phyloP scores from a whole-genome alignment of 2,113 vertebrate genomes.

The Ophiodon elongatus region DNA sequence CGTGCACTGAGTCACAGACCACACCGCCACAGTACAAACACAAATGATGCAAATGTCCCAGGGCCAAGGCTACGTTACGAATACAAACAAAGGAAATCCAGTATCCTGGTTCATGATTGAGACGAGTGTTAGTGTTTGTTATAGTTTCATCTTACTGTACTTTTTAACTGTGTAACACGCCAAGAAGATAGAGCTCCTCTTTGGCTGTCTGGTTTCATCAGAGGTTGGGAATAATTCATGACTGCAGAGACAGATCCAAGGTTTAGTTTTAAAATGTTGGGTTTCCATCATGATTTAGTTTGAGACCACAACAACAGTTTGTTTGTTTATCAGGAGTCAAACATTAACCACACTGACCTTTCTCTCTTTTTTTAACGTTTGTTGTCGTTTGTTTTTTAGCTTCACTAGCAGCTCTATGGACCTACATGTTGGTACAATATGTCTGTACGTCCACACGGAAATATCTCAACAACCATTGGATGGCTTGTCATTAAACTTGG shows the following conservation, averaged over 20 bases:
- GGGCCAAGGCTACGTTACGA: neutral
- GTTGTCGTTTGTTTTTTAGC: neutral
- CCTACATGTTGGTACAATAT: rapidly evolving
- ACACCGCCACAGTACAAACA: neutral
- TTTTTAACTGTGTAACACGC: constrained; percentile 21
- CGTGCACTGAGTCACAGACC: constrained; percentile 9
- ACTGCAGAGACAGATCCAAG: neutral
- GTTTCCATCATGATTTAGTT: neutral
- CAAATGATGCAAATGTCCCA: neutral
- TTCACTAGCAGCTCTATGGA: no score
- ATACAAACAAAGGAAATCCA: neutral
- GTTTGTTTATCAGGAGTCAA: neutral
- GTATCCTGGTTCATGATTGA: neutral
- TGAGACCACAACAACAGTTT: neutral
- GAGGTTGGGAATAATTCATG: neutral
- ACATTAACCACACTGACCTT: neutral
- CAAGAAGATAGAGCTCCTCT: neutral
- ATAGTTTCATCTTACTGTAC: constrained; percentile 2
- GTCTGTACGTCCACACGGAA: neutral
- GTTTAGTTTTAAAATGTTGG: neutral
- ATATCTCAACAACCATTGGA: neutral
- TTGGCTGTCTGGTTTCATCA: neutral
- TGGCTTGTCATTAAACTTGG: neutral
- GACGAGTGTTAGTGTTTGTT: constrained; percentile 22
- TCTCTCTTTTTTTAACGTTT: neutral